Conservation (phyloP, 2,797 vertebrate species). For the Atherinosoma microstoma region DNA sequence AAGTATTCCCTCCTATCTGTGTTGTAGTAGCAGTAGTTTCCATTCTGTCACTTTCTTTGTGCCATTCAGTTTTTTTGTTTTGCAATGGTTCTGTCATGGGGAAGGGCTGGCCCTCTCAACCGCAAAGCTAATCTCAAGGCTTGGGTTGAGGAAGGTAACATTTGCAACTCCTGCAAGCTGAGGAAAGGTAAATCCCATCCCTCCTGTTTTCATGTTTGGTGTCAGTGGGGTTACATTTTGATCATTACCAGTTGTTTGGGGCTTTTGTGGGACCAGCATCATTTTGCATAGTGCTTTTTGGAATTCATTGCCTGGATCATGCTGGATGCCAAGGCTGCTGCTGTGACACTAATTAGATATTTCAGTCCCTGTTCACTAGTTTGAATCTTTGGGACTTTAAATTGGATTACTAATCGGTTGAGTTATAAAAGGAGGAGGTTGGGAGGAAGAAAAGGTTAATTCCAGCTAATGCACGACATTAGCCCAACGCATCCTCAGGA, state of each 20-base stretch:
- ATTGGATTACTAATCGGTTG: slow-evolving; percentile 73
- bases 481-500: slow-evolving; percentile 52
- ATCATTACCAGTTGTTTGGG: slow-evolving; percentile 70
- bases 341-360: slow-evolving; percentile 76
- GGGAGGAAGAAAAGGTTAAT: slow-evolving; percentile 76
- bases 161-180: slow-evolving; percentile 78
- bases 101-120: slow-evolving; percentile 76
- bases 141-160: slow-evolving; percentile 83
- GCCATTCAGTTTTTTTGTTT: slow-evolving; percentile 72
- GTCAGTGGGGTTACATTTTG: slow-evolving; percentile 75
- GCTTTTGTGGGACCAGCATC: slow-evolving; percentile 69
- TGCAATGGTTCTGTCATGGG: slow-evolving; percentile 69
- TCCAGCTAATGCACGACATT: slow-evolving; percentile 79
- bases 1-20: slow-evolving; percentile 68
- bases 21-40: slow-evolving; percentile 81
- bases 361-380: slow-evolving; percentile 64
- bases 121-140: slow-evolving; percentile 78
- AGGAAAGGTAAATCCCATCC: slow-evolving; percentile 84
- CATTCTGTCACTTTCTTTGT: slow-evolving; percentile 76
- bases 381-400: slow-evolving; percentile 72
- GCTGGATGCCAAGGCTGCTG: slow-evolving; percentile 85
- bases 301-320: slow-evolving; percentile 84
- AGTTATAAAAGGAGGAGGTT: slow-evolving; percentile 74
- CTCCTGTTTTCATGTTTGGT: slow-evolving; percentile 80
- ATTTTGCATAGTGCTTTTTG: slow-evolving; percentile 83